Evolutionary conservation across 2,113 vertebrate genomes (phyloP).

Genomic region (Anguilla rostrata): DNA sequence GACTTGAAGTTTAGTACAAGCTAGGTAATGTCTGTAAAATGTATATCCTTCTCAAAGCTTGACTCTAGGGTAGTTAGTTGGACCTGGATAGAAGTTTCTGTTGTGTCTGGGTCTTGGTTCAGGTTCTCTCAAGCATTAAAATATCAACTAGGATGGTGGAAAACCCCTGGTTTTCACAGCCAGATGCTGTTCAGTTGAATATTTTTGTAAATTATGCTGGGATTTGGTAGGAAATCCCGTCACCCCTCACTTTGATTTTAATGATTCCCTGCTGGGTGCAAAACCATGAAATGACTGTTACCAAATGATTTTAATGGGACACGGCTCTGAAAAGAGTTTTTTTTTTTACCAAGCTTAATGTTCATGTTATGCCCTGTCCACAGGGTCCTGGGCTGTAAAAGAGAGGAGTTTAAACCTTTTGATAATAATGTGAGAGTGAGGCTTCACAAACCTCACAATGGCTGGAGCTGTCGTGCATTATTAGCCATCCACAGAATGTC

Average conservation of each 20-base stretch:
- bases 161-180: neutral
- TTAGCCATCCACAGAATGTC: neutral
- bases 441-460: neutral
- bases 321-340: neutral
- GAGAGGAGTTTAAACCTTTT: neutral
- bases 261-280: neutral
- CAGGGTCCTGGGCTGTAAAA: neutral
- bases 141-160: neutral
- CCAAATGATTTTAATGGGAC: neutral
- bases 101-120: neutral
- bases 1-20: neutral
- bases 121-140: neutral
- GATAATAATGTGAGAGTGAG: neutral
- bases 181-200: neutral
- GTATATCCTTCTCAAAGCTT: no score
- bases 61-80: no score
- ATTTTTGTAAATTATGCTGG: neutral
- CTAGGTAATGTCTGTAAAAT: neutral
- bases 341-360: neutral
- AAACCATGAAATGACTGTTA: neutral
- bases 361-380: neutral
- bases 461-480: neutral
- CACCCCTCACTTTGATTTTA: neutral
- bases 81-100: neutral
- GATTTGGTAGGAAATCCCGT: neutral